phyloP scores from a whole-genome alignment of 2,113 vertebrate species.

The Tamias sibiricus region DNA sequence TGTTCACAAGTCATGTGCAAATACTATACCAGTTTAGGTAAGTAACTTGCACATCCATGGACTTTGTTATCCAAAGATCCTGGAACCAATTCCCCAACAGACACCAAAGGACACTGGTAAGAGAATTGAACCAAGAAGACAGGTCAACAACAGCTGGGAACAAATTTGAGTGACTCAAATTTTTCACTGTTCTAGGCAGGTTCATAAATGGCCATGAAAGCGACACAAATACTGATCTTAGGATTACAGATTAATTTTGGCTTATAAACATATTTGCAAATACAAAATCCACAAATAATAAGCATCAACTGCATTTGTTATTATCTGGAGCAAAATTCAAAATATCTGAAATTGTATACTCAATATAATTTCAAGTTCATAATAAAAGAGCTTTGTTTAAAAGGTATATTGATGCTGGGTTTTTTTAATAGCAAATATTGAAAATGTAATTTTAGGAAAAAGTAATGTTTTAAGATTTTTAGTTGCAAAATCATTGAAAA shows the following conservation, averaged over 20 bases:
- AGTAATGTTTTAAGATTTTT: background rate
- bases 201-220: too few relatives aligned
- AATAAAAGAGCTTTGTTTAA: constrained; percentile 3
- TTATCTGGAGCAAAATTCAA: background rate
- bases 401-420: background rate
- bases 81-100: too few relatives aligned
- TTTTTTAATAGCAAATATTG: background rate
- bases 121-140: too few relatives aligned
- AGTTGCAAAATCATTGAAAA: constrained; percentile 17
- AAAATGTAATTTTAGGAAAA: background rate
- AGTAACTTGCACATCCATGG: too few relatives aligned
- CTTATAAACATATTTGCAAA: background rate
- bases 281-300: background rate
- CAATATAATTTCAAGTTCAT: background rate
- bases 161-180: too few relatives aligned
- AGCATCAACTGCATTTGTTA: background rate
- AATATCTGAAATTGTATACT: background rate
- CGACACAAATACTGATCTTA: too few relatives aligned
- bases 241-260: background rate
- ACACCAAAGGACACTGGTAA: too few relatives aligned
- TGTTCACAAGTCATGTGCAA: background rate
- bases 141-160: too few relatives aligned
- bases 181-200: too few relatives aligned
- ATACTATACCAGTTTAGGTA: background rate
- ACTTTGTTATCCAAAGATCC: too few relatives aligned